These are phyloP conservation scores for Catocala fraxini DNA, from an alignment of 2,888 invertebrate species.

Conservation along the genomic window DNA sequence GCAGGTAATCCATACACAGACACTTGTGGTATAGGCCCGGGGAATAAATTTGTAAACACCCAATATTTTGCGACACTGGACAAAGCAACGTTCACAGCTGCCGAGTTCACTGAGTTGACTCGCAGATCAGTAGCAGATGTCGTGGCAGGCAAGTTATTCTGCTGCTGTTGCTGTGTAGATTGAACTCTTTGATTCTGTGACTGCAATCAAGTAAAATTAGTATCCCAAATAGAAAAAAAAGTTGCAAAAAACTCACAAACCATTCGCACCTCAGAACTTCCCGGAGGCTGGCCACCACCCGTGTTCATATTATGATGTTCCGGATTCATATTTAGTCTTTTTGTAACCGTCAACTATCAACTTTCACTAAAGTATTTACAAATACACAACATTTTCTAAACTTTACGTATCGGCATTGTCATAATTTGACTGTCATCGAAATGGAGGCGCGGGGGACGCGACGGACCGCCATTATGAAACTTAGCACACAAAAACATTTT, in stretches of 20 bases:
- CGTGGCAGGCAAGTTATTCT: conserved; percentile 79
- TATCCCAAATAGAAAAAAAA: conserved; percentile 54
- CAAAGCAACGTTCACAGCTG: conserved; percentile 90
- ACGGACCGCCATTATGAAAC: conserved; percentile 90
- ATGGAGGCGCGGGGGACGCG: conserved; percentile 90
- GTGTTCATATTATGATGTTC: conserved; percentile 87
- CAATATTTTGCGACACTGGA: conserved; percentile 94
- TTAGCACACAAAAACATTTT: conserved; percentile 86
- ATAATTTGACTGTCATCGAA: conserved; percentile 89
- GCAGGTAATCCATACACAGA: conserved; percentile 90
- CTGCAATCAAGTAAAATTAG: conserved; percentile 69
- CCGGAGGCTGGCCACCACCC: conserved; percentile 88
- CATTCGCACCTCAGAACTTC: conserved; percentile 84
- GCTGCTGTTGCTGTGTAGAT: conserved; percentile 76
- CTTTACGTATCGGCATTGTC: conserved; percentile 84
- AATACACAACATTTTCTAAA: conserved; percentile 80
- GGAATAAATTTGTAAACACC: conserved; percentile 94
- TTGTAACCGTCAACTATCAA: conserved; percentile 53
- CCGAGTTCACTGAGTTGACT: conserved; percentile 90
- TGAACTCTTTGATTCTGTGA: conserved; percentile 78
- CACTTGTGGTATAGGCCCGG: conserved; percentile 92
- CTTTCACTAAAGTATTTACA: conserved; percentile 72
- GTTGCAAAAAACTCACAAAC: conserved; percentile 56
- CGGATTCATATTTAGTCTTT: conserved; percentile 82
- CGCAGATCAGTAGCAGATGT: conserved; percentile 89